Conservation (phyloP, 35 echinoderm and acorn worm species). For the Antedon bifida region DNA sequence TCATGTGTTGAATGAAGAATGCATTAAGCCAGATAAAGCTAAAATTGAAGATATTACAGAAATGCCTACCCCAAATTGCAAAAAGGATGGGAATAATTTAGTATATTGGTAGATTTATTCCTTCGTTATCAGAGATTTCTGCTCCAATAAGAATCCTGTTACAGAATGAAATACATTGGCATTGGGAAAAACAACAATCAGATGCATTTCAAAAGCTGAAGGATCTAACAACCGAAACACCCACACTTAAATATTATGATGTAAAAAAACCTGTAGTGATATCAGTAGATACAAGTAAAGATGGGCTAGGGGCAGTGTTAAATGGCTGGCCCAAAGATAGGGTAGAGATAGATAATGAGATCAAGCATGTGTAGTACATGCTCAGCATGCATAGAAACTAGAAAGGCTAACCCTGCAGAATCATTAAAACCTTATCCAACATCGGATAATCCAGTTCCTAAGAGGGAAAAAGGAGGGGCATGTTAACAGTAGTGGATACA, state of each 20-base stretch:
- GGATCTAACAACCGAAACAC: slow-evolving; percentile 1
- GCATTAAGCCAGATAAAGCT: not conserved
- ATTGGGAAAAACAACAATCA: not conserved
- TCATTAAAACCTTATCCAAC: slow-evolving; percentile 4
- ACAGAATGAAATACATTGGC: not conserved
- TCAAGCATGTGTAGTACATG: too few relatives aligned
- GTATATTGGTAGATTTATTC: not conserved
- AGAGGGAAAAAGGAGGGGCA: not conserved
- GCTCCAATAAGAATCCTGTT: not conserved
- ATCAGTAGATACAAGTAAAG: slow-evolving; percentile 11
- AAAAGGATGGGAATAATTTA: not conserved
- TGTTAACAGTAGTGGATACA: slow-evolving; percentile 25
- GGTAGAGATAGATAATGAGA: slow-evolving; percentile 6
- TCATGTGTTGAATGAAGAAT: not conserved
- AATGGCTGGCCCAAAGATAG: slow-evolving; percentile 24
- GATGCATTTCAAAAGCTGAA: slow-evolving; percentile 2
- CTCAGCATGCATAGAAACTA: slow-evolving; percentile 16
- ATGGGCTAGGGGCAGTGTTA: slow-evolving; percentile 10
- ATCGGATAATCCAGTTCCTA: slow-evolving; percentile 8
- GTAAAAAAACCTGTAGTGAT: slow-evolving; percentile 1
- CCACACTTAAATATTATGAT: slow-evolving; percentile 17
- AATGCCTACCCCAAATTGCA: not conserved
- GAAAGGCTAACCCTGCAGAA: slow-evolving; percentile 22
- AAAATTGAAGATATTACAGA: not conserved
- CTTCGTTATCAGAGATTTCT: not conserved